phyloP scores from a whole-genome alignment of 2,797 vertebrate genomes.

The Clarias pachynema region DNA sequence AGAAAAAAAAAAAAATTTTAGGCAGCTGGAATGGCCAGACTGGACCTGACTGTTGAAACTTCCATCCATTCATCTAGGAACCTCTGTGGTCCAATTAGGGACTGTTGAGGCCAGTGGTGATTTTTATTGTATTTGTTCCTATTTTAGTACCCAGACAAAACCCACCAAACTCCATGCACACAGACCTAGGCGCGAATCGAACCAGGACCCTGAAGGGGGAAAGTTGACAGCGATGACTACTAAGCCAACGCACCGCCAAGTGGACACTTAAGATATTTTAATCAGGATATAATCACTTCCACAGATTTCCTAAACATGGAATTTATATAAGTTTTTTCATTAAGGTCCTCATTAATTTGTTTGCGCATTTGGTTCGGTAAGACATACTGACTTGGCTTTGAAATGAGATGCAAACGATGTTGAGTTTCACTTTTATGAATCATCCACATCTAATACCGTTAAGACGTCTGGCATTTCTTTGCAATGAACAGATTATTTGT shows the following conservation, averaged over 20 bases:
- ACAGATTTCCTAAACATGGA: background rate
- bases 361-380: background rate
- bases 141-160: too few relatives aligned
- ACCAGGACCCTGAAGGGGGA: too few relatives aligned
- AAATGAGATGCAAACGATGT: background rate
- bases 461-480: background rate
- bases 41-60: too few relatives aligned
- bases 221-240: too few relatives aligned
- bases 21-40: background rate
- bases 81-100: too few relatives aligned
- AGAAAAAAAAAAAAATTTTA: background rate
- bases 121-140: too few relatives aligned
- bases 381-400: background rate
- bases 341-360: background rate
- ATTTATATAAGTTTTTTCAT: background rate
- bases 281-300: background rate
- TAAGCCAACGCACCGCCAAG: too few relatives aligned
- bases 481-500: slow-evolving; percentile 6
- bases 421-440: background rate
- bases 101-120: too few relatives aligned
- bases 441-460: background rate
- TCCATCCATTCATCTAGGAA: too few relatives aligned
- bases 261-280: background rate
- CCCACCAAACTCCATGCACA: too few relatives aligned
- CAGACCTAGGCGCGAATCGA: too few relatives aligned